Base-by-base conservation (phyloP, 2,797 vertebrate species). In the Acrocephalus scirpaceus region DNA sequence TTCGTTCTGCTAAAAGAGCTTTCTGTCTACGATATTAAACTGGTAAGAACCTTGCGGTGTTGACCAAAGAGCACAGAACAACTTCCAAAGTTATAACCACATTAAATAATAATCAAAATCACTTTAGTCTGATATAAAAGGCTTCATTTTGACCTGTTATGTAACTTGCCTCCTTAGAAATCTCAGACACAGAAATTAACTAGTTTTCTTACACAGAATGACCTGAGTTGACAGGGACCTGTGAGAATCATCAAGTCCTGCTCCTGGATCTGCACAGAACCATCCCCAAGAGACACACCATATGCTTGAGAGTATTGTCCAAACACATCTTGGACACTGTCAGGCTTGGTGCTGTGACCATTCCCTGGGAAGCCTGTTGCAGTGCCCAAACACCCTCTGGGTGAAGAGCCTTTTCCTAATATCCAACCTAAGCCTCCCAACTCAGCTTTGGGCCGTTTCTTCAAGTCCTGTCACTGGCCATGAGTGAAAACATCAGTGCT, bases 1-100 rank as follows among this genome's bases (percentile, higher is more conserved):
- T 30, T 78, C 0, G 0, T 70, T 80, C 34, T 3, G 1, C 32
- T 61, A 53, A 56, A 61, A 75, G 54, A 42, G 27, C 26, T 25
- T 50, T n/a, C 16, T 44, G 38, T 56, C 51, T 48, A 56, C 16
- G 10, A 45, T 50, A 79, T 38, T 61, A 75, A 85, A 75, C 44
- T 2, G 1, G 2, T 21, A 58, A 82, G 13, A 82, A 80, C 11
- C 8, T 61, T 50, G 9, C 7, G 3, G n/a, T 32, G n/a, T 23
- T 83, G 40, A 74, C 10, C 44, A 84, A 88, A 75, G 20, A 23
- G 14, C 25, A 81, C 2, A 62, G 23, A 90, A 93, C 45, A 84
- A 16, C 18, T 48, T 60, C 2, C 50, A 1, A 67, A 54, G 38
- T 9, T 54, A 14, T 44, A 85, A 48, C 3, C 21, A 82, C 7